Evolutionary conservation across 2,888 invertebrate genomes (phyloP), one percentile per base, ranked within the genome.

Genomic region (Oxystoma pomonae): DNA sequence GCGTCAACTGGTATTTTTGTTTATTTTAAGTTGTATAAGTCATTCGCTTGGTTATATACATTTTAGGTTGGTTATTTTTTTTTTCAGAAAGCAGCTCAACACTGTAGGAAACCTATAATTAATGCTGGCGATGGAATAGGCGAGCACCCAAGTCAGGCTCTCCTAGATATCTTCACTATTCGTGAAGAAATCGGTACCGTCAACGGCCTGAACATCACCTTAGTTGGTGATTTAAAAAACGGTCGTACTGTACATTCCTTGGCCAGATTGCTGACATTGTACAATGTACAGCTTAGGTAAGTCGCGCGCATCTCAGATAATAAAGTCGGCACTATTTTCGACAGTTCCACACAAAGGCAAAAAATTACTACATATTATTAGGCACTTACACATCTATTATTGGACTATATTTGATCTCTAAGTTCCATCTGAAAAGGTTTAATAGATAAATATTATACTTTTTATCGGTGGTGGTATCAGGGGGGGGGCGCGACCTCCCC

Each of bases 101-200:
- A 89, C 65, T 91, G 91, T 70, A 86, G 92, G 1, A 96, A 93
- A 75, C 96, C 98, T 0, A 81, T 99, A n/a, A 89, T 99, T 59
- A 99, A 99, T 82, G 99, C 97, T 12, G 99, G 99, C 1, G 98
- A 99, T 81, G 99, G 99, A 7, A 85, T 94, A 0, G 97, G 97
- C 0, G 97, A 98, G 78, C 97, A 98, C 81, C 99, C 99, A 0
- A 97, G 97, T 0, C 99, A 99, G 83, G 99, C 99, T 0, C 82
- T 99, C 16, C 83, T 99, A 9, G 99, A 99, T 76, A 89, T 98
- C 1, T 99, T 98, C 77, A 98, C 99, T 2, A 99, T 99, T 72
- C 86, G 98, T 67, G 97, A 99, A 82, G 98, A 99, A 83, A 95
- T 99, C 66, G 98, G 98, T 71, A 99, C 98, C 0, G 98, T 99